Conservation (phyloP, 2,797 vertebrate genomes). For the Halcyon badia region DNA sequence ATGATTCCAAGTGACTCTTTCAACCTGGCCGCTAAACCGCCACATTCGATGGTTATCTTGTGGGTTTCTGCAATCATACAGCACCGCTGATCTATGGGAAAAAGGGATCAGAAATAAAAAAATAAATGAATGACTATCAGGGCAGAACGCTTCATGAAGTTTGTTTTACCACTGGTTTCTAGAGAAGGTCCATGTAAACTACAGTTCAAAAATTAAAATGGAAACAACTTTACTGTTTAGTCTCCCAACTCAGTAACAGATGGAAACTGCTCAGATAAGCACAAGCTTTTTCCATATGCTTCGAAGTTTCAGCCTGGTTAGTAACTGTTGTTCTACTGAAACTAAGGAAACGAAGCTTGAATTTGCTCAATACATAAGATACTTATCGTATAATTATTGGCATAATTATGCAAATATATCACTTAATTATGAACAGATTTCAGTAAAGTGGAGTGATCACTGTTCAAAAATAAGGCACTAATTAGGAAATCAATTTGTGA, state of each 20-base stretch:
- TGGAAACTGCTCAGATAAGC: not conserved
- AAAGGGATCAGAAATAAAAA: not conserved
- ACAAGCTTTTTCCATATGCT: not conserved
- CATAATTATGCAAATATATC: slow-evolving; percentile 19
- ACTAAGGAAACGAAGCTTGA: not conserved
- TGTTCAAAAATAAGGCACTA: not conserved
- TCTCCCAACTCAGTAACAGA: not conserved
- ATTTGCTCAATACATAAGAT: not conserved
- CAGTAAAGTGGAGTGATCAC: not conserved
- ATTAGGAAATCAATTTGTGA: not conserved
- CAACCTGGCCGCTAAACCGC: slow-evolving; percentile 96
- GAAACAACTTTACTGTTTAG: not conserved
- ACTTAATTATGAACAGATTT: not conserved
- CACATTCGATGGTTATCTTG: slow-evolving; percentile 88
- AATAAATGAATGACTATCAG: not conserved
- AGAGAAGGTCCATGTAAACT: not conserved
- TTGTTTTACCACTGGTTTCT: not conserved
- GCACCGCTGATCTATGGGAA: slow-evolving; percentile 84
- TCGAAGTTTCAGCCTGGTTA: not conserved
- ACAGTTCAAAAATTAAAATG: not conserved
- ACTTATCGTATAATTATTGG: not conserved
- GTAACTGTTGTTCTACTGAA: not conserved
- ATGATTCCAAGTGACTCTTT: slow-evolving; percentile 94
- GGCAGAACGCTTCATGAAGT: not conserved
- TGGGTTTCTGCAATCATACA: slow-evolving; percentile 95